These are phyloP conservation scores for Monomorium pharaonis DNA, from an alignment of 1,140 invertebrate genomes.

Conservation along the genomic window DNA sequence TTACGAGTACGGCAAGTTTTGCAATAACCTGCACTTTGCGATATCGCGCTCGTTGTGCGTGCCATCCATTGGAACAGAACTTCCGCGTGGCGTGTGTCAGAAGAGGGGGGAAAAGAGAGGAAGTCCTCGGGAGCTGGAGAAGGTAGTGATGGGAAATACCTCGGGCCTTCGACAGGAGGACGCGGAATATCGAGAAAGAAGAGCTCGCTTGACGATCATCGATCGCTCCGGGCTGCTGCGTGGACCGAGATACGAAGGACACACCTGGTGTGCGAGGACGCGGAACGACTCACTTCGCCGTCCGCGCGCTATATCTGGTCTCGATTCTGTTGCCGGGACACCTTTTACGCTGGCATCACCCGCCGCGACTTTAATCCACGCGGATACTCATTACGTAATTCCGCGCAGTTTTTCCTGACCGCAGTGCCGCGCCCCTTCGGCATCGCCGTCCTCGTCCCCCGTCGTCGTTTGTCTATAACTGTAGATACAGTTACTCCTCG, in stretches of 20 bases:
- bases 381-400: constrained; percentile 53
- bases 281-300: constrained; percentile 82
- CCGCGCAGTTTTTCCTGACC: constrained; percentile 38
- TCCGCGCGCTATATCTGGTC: constrained; percentile 69
- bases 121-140: neutral
- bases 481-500: constrained; percentile 57
- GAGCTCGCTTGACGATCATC: constrained; percentile 62
- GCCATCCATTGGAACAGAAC: neutral
- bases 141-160: neutral
- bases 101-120: neutral
- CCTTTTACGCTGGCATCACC: constrained; percentile 69
- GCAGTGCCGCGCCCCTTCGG: constrained; percentile 56
- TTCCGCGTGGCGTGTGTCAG: neutral
- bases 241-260: constrained; percentile 72
- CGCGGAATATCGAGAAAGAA: constrained; percentile 64
- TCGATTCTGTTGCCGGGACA: constrained; percentile 72
- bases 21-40: neutral
- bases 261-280: constrained; percentile 84
- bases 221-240: constrained; percentile 56
- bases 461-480: constrained; percentile 46
- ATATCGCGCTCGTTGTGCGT: neutral
- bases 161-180: constrained; percentile 4
- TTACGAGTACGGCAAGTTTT: neutral
- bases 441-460: constrained; percentile 35
- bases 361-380: constrained; percentile 70